Base-by-base conservation (phyloP, 2,797 vertebrate genomes). In the Silurus aristotelis region DNA sequence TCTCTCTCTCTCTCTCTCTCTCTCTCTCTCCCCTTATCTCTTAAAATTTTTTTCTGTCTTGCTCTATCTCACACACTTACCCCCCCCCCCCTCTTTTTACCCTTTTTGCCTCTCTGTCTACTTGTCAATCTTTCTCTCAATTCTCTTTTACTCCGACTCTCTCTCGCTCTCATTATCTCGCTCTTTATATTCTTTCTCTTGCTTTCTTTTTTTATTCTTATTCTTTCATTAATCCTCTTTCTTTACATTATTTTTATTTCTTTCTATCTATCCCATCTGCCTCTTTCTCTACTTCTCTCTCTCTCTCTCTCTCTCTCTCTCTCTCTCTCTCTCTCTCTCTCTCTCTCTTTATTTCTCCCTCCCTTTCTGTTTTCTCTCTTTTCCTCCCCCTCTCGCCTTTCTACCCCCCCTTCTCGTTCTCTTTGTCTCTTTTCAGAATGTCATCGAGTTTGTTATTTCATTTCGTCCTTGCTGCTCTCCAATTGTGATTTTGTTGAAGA, bases 401-500 rank as follows among this genome's bases (percentile, higher is more conserved):
- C 6, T 25, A 31, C 22, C 48, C 6, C 22, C n/a, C 64, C 25
- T n/a, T 66, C 64, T 27, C 64, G 12, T 22, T 27, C 25, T 67
- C 55, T 20, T 27, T 76, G 60, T 15, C 31, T 20, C 48, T 81
- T 13, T 61, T 6, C 19, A 10, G 12, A 71, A 46, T 80, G 27
- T 87, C 82, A 73, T 58, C 68, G 77, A 38, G 66, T 80, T 84
- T 75, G 77, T 84, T 58, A 63, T 71, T 73, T 79, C 27, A 56
- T 71, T 82, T 43, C 27, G 43, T 58, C 68, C 60, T 78, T 63
- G 38, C 76, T 66, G 46, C 80, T 72, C 75, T 80, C 25, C 5
- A 14, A 31, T n/a, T 68, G 31, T n/a, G 14, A 63, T 84, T 80
- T 84, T 52, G 48, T 48, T 80, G 19, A 72, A 75, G 27, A 31